Conservation (phyloP, 2,797 vertebrate species). For the Phataginus tetradactyla region DNA sequence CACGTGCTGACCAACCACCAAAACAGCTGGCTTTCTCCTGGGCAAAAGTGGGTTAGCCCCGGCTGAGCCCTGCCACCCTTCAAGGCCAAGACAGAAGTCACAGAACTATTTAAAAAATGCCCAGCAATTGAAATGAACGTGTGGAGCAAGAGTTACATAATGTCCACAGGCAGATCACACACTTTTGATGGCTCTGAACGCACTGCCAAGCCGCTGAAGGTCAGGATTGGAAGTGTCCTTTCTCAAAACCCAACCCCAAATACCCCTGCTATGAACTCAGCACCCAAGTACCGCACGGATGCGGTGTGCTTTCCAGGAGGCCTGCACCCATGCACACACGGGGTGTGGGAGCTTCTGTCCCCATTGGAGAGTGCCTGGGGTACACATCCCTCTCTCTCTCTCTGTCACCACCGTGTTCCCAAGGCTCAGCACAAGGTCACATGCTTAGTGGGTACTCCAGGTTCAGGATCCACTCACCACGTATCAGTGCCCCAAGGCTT, state of each 20-base stretch:
- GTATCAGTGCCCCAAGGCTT: neutral
- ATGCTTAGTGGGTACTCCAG: fast-evolving
- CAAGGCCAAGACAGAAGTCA: neutral
- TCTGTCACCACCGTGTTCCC: neutral
- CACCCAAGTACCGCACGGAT: fast-evolving
- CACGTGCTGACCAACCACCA: neutral
- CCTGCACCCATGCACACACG: neutral
- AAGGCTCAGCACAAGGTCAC: neutral
- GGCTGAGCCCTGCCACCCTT: neutral
- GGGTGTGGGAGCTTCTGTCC: neutral
- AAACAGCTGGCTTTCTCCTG: fast-evolving
- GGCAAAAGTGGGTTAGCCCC: slow-evolving; percentile 47
- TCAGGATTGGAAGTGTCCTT: neutral
- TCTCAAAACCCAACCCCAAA: neutral
- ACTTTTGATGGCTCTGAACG: fast-evolving
- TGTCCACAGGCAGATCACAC: neutral
- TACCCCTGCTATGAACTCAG: fast-evolving
- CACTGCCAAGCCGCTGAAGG: fast-evolving
- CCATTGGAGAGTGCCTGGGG: neutral
- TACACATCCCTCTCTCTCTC: too few relatives aligned
- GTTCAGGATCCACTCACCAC: neutral
- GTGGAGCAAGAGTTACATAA: neutral
- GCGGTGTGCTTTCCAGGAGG: fast-evolving
- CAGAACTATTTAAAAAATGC: slow-evolving; percentile 52
- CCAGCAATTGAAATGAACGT: fast-evolving